Conservation (phyloP, 2,797 vertebrate species). For the Coendou prehensilis region DNA sequence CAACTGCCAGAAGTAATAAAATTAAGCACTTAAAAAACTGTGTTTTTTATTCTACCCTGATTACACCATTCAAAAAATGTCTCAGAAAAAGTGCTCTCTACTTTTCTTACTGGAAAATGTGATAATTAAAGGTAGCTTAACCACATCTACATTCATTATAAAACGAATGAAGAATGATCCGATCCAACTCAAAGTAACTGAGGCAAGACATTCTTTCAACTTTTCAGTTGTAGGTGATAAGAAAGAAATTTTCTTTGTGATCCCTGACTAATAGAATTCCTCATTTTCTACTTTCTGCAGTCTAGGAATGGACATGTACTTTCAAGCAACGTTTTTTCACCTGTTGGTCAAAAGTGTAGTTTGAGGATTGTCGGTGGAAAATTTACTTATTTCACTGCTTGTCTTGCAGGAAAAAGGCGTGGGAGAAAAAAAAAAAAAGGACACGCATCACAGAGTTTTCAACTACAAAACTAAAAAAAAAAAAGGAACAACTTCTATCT, state of each 20-base stretch:
- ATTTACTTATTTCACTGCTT: background rate
- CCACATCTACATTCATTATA: background rate
- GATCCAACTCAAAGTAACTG: background rate
- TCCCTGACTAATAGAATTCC: background rate
- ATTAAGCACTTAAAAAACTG: conserved; percentile 15
- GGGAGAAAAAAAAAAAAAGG: background rate
- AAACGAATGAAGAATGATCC: background rate
- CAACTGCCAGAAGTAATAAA: background rate
- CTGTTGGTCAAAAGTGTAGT: background rate
- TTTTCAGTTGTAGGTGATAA: background rate
- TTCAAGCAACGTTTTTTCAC: background rate
- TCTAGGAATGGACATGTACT: background rate
- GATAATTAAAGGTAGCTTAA: background rate
- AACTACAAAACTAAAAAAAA: background rate
- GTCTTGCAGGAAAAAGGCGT: background rate
- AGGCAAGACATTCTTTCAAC: background rate
- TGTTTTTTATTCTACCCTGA: background rate
- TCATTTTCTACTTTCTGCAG: background rate
- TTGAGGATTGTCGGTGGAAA: background rate
- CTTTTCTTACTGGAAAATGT: background rate
- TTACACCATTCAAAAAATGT: background rate
- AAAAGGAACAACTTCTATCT: background rate
- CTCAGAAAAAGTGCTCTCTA: background rate
- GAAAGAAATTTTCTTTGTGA: background rate
- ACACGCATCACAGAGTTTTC: background rate